Evolutionary conservation across 2,888 invertebrate species (phyloP), one percentile per base, ranked within the genome.

Genomic region (Cataglyphis livida): DNA sequence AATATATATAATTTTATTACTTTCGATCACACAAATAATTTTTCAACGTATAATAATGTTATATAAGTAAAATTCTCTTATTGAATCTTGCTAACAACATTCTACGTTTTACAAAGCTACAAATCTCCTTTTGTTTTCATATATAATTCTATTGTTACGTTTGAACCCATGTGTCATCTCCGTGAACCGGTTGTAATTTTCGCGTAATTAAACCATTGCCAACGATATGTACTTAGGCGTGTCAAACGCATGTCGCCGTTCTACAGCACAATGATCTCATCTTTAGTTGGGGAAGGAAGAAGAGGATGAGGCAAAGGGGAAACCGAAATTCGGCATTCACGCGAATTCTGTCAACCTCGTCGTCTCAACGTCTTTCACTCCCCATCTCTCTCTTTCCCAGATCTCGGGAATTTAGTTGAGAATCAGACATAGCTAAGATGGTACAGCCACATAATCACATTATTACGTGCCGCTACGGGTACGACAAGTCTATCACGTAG

Each of bases 381-480:
- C 7, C 51, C 7, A n/a, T n/a, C 48, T n/a, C 51, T 7, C n/a
- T 7, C 38, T 32, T 10, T 65, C 32, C 48, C n/a, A 38, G 21
- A 64, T 64, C 35, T 35, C 59, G 2, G 21, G 25, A 18, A 68
- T 68, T 44, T 35, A 25, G 35, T 70, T 32, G 70, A 68, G 71
- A 44, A 21, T 76, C 68, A 25, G 35, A 32, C 10, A 44, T 28
- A 18, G 76, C 71, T 74, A 85, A 64, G 84, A 59, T 81, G 82
- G 85, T 85, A 88, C 87, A 88, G 76, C 84, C 71, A 35, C 71
- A 59, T 83, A 84, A 89, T 89, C 87, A 85, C 79, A 73, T 89
- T 87, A 89, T 81, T 74, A 61, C 76, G 61, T 68, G 73, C 81
- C 73, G 59, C 66, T 74, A 64, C 54, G 41, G 83, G 44, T 65